Conservation (phyloP, 2,113 vertebrate species). For the Strix uralensis region DNA sequence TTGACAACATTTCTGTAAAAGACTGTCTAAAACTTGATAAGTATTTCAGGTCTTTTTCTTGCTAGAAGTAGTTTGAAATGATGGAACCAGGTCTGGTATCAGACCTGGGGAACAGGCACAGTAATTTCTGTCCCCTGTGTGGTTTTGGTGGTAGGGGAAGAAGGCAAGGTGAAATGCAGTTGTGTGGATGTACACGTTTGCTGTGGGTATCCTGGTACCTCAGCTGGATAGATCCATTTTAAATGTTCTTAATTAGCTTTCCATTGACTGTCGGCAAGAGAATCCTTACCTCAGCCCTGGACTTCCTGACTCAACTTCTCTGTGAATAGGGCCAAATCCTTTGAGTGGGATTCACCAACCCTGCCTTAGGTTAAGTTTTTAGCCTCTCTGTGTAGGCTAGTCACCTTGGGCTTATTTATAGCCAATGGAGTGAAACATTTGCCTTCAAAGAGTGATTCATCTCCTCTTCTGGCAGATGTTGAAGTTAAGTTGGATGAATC, state of each 20-base stretch:
- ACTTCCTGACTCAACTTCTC: not conserved
- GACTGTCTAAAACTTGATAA: not conserved
- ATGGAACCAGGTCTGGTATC: not conserved
- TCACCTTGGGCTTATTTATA: not conserved
- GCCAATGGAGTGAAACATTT: not conserved
- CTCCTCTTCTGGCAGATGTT: not conserved
- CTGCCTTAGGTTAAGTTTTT: not conserved
- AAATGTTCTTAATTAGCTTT: not conserved
- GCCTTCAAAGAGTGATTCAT: not conserved
- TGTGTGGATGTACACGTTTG: not conserved
- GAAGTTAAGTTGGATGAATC: not conserved
- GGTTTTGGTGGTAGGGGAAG: not conserved
- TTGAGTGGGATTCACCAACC: not conserved
- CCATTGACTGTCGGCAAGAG: not conserved
- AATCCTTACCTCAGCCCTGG: not conserved
- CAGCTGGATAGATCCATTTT: not conserved
- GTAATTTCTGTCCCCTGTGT: not conserved
- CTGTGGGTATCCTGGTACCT: not conserved
- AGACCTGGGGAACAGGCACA: not conserved
- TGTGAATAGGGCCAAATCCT: not conserved
- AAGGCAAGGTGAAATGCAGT: not conserved
- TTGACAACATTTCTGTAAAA: no score
- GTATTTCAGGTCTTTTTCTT: not conserved
- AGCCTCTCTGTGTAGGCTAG: not conserved
- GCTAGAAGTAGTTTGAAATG: not conserved